These are phyloP conservation scores for Lasioglossum zephyrum DNA, from an alignment of 2,888 invertebrate species.

Conservation along the genomic window DNA sequence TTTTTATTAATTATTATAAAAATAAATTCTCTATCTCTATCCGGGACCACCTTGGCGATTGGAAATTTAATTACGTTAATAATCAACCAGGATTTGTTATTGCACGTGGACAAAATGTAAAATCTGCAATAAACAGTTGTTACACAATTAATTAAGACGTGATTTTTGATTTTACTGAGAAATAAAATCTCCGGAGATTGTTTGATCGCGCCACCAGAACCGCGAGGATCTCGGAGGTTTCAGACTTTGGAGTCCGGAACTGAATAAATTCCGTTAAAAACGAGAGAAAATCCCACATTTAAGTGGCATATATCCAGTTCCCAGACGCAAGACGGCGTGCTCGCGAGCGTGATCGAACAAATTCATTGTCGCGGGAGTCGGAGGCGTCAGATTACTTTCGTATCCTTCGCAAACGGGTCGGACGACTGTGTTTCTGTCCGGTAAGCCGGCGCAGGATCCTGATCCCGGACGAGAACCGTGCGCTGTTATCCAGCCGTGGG, in stretches of 20 bases:
- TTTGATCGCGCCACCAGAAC: background rate
- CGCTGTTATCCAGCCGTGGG: constrained; percentile 37
- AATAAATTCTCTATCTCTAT: too few relatives aligned
- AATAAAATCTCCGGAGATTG: background rate
- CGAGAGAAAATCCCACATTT: background rate
- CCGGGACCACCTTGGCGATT: too few relatives aligned
- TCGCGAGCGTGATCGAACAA: constrained; percentile 20
- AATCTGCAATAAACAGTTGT: too few relatives aligned
- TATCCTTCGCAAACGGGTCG: constrained; percentile 32
- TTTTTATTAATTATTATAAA: too few relatives aligned
- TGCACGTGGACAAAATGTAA: too few relatives aligned
- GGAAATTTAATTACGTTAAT: too few relatives aligned
- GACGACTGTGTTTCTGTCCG: constrained; percentile 28
- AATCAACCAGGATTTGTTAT: too few relatives aligned
- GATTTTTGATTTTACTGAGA: background rate
- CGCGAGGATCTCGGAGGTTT: background rate
- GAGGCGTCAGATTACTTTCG: constrained; percentile 35
- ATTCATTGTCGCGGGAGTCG: constrained; percentile 22
- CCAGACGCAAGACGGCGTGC: background rate
- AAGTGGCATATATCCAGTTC: background rate
- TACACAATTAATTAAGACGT: background rate
- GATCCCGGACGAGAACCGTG: constrained; percentile 4
- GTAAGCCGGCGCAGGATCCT: constrained; percentile 26
- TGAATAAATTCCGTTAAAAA: background rate
- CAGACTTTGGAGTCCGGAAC: background rate